A percentile compares a stretch with the other conserved stretches of the same genome.
These are phyloP conservation scores for Thalassarche chlororhynchos DNA, from an alignment of 2,113 vertebrate species.

Conservation along the genomic window DNA sequence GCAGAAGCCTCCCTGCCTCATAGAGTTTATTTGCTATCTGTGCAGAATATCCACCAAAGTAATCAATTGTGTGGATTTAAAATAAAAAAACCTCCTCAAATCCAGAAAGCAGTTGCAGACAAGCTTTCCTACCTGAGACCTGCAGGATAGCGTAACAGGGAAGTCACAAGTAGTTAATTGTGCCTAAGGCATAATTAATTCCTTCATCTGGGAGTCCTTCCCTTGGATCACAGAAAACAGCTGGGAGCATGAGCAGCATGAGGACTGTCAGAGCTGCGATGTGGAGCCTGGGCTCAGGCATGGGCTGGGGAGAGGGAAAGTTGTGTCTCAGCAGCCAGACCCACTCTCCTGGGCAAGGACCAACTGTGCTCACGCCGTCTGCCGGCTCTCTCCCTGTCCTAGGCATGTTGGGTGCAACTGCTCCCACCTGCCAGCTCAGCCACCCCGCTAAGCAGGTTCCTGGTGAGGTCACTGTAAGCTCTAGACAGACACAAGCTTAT, in stretches of 20 bases:
- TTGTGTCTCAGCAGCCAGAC: neutral
- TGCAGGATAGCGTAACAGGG: neutral
- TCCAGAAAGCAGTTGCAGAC: neutral
- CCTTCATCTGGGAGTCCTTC: neutral
- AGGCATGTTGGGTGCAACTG: rapidly evolving
- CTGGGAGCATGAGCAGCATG: neutral
- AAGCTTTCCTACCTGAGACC: neutral
- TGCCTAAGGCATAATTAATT: neutral
- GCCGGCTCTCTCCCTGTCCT: neutral
- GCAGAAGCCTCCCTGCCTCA: neutral
- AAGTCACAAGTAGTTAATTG: neutral
- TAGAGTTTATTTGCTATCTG: neutral
- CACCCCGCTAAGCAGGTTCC: neutral
- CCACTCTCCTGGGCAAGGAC: neutral
- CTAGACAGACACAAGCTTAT: neutral
- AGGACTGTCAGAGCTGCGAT: neutral
- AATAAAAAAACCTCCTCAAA: neutral
- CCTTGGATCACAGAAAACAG: neutral
- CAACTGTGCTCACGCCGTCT: rapidly evolving
- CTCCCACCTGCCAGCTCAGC: neutral
- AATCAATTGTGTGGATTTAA: neutral
- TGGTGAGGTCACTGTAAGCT: neutral
- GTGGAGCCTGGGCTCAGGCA: neutral
- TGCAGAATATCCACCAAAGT: neutral
- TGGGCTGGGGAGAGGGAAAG: neutral